Evolutionary conservation across 2,797 vertebrate genomes (phyloP), one percentile per base, ranked within the genome.

Genomic region (Spinus pinus): DNA sequence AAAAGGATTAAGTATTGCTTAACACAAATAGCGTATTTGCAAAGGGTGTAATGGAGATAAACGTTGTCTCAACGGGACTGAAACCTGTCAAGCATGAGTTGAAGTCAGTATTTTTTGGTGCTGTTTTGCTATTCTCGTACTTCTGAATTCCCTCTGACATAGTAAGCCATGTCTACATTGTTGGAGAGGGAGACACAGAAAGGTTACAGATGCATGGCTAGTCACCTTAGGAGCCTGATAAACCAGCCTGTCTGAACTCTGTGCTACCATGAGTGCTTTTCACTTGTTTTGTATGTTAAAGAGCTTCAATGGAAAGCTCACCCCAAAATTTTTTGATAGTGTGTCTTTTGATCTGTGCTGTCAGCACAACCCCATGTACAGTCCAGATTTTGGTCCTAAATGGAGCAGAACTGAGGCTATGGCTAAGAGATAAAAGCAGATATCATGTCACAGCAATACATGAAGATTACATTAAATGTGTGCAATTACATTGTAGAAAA

Each of bases 11-110:
- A 87, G 3, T n/a, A 20, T 60, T 56, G 25, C 53, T 77, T 77
- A 65, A 94, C 53, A 86, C 70, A 57, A 65, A 49, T 3, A 91
- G 22, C 24, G 71, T 94, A 28, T 91, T 91, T 93, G 72, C 61
- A 90, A 81, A 92, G 58, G 60, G 57, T 86, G 61, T 53, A 71
- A 47, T n/a, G 46, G 42, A 81, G 37, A 81, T 47, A 93, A 80
- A 70, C 3, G 2, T 12, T 72, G 24, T 81, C 75, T 93, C 80
- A 64, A 85, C 2, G 31, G 46, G 89, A 77, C 37, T 47, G 37
- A 14, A 80, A 54, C 27, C 23, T 87, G 41, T 50, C 65, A 94
- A 71, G 54, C 13, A 11, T 65, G 46, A 37, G 61, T 67, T 74
- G 5, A 57, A 46, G 20, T 64, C 81, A 37, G 33, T 28, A 24